Percentiles rank a stretch among this genome's conserved stretches.
These are phyloP conservation scores for Panorpa germanica DNA, from an alignment of 2,888 invertebrate genomes.

Conservation along the genomic window DNA sequence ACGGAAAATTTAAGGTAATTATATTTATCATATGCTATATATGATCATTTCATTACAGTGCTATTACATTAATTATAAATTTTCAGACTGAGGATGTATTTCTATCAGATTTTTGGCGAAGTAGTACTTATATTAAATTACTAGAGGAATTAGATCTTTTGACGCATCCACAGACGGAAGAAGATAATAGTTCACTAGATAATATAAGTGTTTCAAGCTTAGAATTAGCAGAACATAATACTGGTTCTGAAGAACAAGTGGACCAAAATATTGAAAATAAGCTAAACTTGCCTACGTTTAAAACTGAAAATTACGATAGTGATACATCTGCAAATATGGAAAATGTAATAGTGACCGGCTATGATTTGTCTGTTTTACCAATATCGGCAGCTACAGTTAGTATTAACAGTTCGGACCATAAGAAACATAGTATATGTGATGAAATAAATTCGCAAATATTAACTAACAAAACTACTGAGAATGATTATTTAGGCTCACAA, in stretches of 20 bases:
- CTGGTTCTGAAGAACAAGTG: too few species aligned
- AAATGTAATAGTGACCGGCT: conserved; percentile 2
- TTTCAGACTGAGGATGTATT: conserved; percentile 15
- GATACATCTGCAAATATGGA: neutral
- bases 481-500: too few species aligned
- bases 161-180: too few species aligned
- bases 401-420: too few species aligned
- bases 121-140: conserved; percentile 13
- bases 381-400: too few species aligned
- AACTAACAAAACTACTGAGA: too few species aligned
- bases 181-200: too few species aligned
- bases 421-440: too few species aligned
- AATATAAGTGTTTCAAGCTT: too few species aligned
- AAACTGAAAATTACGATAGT: neutral
- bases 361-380: conserved; percentile 9
- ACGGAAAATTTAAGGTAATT: conserved; percentile 15
- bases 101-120: conserved; percentile 14
- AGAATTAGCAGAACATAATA: too few species aligned
- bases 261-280: neutral
- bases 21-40: conserved; percentile 1
- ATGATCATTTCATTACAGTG: neutral
- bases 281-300: neutral
- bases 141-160: conserved; percentile 13
- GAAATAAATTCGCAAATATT: too few species aligned
- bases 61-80: too few species aligned